Evolutionary conservation across 2,888 invertebrate genomes (phyloP).

Genomic region (Sympetrum striolatum): DNA sequence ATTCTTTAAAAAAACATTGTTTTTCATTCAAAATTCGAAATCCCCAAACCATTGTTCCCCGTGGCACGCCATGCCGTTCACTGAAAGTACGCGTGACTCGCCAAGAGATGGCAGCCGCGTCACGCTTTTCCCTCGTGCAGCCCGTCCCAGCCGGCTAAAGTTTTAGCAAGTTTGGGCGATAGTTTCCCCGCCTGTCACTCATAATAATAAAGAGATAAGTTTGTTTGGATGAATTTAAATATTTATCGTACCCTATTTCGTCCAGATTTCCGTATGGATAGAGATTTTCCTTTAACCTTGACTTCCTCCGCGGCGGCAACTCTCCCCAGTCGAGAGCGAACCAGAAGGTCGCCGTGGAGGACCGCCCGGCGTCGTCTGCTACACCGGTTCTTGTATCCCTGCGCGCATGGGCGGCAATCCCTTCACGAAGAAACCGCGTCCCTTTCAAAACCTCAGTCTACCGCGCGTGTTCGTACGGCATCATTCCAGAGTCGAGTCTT

Average conservation of each 20-base stretch:
- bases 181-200: not conserved
- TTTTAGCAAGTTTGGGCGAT: not conserved
- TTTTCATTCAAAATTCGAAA: not conserved
- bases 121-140: not conserved
- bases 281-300: not conserved
- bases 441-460: not conserved
- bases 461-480: conserved; percentile 33
- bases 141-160: not conserved
- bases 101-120: conserved; percentile 11
- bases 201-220: not conserved
- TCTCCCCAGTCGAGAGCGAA: not conserved
- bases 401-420: conserved; percentile 42
- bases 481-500: not conserved
- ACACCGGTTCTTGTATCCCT: conserved; percentile 30
- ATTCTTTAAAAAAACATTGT: conserved; percentile 65
- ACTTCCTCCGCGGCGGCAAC: not conserved
- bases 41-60: not conserved
- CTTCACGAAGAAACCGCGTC: conserved; percentile 23
- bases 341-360: not conserved
- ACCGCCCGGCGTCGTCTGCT: conserved; percentile 24
- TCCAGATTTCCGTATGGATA: not conserved
- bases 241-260: too few species aligned
- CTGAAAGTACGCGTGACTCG: not conserved
- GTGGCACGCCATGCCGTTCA: not conserved
- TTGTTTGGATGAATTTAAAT: not conserved